Conservation (phyloP, 2,113 vertebrate genomes). For the Triplophysa dalaica region DNA sequence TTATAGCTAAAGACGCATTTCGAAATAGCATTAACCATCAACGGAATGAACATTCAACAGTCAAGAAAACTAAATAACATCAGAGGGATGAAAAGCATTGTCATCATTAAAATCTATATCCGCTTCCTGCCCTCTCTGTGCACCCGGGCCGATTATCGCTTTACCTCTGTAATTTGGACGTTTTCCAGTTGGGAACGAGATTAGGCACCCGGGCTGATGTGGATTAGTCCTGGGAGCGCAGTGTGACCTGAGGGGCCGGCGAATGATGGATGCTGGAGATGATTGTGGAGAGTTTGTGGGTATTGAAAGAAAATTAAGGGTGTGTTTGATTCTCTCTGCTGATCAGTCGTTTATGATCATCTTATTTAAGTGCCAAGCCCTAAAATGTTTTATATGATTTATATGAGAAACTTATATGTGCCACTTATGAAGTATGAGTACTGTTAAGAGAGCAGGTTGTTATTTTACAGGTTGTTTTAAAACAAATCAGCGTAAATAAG, state of each 20-base stretch:
- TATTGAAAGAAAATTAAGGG: not conserved
- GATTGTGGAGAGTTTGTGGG: not conserved
- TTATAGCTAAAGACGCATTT: not conserved
- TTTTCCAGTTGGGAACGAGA: constrained; percentile 35
- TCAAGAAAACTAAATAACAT: constrained; percentile 18
- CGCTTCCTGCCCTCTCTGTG: constrained; percentile 31
- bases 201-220: constrained; percentile 39
- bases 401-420: not conserved
- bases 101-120: constrained; percentile 33
- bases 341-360: constrained; percentile 1
- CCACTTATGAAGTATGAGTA: no score
- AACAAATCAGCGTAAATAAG: no score
- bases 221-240: constrained; percentile 16
- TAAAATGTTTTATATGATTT: not conserved
- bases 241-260: constrained; percentile 4
- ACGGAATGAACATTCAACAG: not conserved
- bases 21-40: constrained; percentile 24
- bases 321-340: not conserved
- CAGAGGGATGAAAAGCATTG: constrained; percentile 20
- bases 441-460: no score
- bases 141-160: constrained; percentile 35
- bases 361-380: not conserved
- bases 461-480: no score
- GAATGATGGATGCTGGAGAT: not conserved
- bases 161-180: constrained; percentile 29